Base-by-base conservation (phyloP, 2,113 vertebrate genomes). In the Chloebia gouldiae region DNA sequence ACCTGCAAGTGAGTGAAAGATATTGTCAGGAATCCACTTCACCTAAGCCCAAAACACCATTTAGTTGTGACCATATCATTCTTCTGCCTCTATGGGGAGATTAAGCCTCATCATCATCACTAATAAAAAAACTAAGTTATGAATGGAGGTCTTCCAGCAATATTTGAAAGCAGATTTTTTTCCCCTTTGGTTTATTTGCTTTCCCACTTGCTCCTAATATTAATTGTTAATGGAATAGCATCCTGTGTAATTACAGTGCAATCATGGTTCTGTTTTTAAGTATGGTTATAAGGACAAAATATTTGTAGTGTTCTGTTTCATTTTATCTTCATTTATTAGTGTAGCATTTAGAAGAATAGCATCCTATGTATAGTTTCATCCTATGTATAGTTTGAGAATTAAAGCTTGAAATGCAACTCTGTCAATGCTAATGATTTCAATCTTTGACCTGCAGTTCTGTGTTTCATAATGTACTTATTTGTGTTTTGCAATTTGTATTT, bases 1-100 rank as follows among this genome's bases (percentile, higher is more conserved):
- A 88, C 76, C 73, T 83, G 63, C 79, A 91, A 97, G 86, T 96
- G 96, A 97, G 94, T 66, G 96, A 97, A 95, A 88, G 87, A 61
- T 90, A 33, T 92, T 95, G 94, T 96, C 90, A 93, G 92, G 78
- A 94, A 79, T 85, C 89, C 42, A 24, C 72, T 79, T 86, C 79
- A 69, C 69, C 88, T 93, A 95, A 91, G 68, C 94, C 69, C 86
- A 71, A 59, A 85, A 93, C 91, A 90, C 75, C 45, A 24, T 64
- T 86, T 88, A 45, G 75, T 84, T 97, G 97, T 85, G 90, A 73
- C 82, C 90, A 23, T 94, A 77, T 93, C 31, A 12, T 91, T 92
- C 96, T 97, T 95, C 93, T 90, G 75, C 57, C 87, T 97, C 90
- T 73, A 27, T 64, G 50, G 85, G 93, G 93, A 94, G 90, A 90